A percentile compares a stretch with the other conserved stretches of the same genome.
Evolutionary conservation across 2,113 vertebrate genomes (phyloP).

Genomic region (Rhabdomys dilectus): DNA sequence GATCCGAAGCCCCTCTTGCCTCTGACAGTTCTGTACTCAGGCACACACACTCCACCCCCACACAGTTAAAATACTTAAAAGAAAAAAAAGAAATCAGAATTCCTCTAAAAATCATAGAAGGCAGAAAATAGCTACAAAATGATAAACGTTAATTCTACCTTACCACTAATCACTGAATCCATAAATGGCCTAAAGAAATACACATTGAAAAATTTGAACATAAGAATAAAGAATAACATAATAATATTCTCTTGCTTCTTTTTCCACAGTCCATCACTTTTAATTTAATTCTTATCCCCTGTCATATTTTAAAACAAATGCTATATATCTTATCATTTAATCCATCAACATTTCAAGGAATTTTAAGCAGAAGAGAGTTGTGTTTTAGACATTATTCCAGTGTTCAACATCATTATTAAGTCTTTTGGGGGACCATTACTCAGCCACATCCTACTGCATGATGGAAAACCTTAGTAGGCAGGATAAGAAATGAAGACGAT

Average conservation of each 20-base stretch:
- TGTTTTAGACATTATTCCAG: background rate
- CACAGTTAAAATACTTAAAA: background rate
- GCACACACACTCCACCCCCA: background rate
- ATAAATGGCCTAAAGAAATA: background rate
- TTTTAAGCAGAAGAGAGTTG: background rate
- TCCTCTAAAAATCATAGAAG: background rate
- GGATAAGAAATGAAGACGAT: background rate
- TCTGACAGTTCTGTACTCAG: background rate
- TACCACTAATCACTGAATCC: background rate
- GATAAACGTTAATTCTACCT: background rate
- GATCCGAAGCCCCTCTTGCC: background rate
- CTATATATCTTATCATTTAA: background rate
- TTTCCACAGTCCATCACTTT: background rate
- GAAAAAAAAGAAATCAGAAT: background rate
- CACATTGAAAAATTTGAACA: background rate
- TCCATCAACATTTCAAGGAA: background rate
- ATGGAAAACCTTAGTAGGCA: background rate
- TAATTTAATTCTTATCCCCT: background rate
- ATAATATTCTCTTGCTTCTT: background rate
- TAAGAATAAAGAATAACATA: background rate
- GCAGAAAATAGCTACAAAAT: background rate
- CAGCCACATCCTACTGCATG: background rate
- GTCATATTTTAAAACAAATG: background rate
- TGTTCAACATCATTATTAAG: background rate
- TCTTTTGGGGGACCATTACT: background rate